Evolutionary conservation across 2,797 vertebrate genomes (phyloP).

Genomic region (Spinibarbus caldwelli): DNA sequence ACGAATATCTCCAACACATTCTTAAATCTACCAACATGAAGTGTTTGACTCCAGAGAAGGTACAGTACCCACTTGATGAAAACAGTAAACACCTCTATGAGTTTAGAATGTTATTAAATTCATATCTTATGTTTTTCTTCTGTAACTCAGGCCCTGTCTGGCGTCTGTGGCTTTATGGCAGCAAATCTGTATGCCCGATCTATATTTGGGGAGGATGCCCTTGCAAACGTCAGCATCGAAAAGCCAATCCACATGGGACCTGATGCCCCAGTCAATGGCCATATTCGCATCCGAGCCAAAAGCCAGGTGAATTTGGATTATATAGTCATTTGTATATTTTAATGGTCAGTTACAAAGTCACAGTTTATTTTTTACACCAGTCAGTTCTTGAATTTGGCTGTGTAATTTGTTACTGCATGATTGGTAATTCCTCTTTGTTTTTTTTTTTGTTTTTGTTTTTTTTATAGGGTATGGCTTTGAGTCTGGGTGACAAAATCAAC

Average conservation of each 20-base stretch:
- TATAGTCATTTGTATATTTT: background rate
- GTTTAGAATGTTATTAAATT: background rate
- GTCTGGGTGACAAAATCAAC: slow-evolving; percentile 99
- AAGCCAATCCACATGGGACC: slow-evolving; percentile 97
- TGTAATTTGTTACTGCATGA: background rate
- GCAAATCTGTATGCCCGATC: slow-evolving; percentile 98
- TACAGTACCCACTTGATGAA: slow-evolving; percentile 60
- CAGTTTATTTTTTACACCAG: background rate
- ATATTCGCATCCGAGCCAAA: slow-evolving; percentile 98
- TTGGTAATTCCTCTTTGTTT: background rate
- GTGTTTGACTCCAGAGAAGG: slow-evolving; percentile 98
- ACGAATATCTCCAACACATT: slow-evolving; percentile 96
- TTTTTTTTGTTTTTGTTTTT: too few species aligned
- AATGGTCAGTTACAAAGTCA: background rate
- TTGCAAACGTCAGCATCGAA: slow-evolving; percentile 99
- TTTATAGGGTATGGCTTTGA: slow-evolving; percentile 95
- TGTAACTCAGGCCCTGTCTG: slow-evolving; percentile 88
- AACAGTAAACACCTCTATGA: background rate
- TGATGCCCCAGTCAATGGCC: slow-evolving; percentile 94
- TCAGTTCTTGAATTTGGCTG: background rate
- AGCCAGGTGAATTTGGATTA: slow-evolving; percentile 86
- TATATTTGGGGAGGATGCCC: slow-evolving; percentile 98
- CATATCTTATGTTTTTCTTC: slow-evolving; percentile 11
- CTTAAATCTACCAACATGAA: slow-evolving; percentile 98
- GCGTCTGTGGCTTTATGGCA: slow-evolving; percentile 98